Conservation (phyloP, 2,888 invertebrate genomes). For the Polyommatus icarus region DNA sequence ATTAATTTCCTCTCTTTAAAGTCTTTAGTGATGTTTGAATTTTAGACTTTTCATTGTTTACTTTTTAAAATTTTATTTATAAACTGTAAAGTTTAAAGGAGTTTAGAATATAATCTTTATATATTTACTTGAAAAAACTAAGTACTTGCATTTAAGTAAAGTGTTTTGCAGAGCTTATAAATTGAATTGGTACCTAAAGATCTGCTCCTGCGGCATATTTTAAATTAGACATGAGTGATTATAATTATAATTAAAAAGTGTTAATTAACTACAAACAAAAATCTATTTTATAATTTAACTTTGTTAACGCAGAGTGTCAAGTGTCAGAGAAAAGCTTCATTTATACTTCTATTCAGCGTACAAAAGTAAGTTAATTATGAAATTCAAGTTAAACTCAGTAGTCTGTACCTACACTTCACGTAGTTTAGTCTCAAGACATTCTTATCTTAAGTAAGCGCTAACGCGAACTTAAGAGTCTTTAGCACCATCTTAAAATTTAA, state of each 20-base stretch:
- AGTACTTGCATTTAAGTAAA: too few species aligned
- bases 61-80: too few species aligned
- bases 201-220: too few species aligned
- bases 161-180: too few species aligned
- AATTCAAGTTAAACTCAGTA: neutral
- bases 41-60: neutral
- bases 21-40: neutral
- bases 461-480: constrained; percentile 18
- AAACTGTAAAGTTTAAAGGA: too few species aligned
- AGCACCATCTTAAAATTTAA: constrained; percentile 9
- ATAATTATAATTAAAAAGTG: too few species aligned
- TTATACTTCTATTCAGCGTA: neutral
- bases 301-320: neutral
- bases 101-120: too few species aligned
- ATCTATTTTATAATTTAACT: neutral
- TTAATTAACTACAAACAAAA: too few species aligned
- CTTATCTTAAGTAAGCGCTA: constrained; percentile 31
- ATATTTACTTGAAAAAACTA: too few species aligned
- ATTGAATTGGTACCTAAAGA: too few species aligned
- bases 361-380: neutral
- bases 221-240: too few species aligned
- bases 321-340: neutral
- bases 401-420: neutral
- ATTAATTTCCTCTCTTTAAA: neutral
- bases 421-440: constrained; percentile 29